These are phyloP conservation scores for Tuta absoluta DNA, from an alignment of 2,888 invertebrate species.

Conservation along the genomic window DNA sequence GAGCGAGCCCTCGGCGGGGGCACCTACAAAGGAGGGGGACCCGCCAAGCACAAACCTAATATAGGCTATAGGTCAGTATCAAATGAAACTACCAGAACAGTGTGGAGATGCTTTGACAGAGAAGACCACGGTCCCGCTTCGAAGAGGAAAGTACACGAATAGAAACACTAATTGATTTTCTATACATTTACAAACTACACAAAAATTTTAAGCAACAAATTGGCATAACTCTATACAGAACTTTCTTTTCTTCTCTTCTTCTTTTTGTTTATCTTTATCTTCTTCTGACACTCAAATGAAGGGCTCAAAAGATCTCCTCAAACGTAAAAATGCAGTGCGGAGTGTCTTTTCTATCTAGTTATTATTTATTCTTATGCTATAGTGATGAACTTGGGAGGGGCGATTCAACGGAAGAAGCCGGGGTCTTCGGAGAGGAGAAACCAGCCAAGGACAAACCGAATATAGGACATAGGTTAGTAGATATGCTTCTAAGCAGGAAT, in stretches of 20 bases:
- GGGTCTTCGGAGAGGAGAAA: constrained; percentile 57
- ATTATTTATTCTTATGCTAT: constrained; percentile 17
- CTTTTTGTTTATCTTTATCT: neutral
- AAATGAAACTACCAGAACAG: neutral
- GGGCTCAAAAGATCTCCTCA: neutral
- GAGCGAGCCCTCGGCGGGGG: constrained; percentile 90
- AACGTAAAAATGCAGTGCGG: neutral
- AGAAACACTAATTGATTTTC: neutral
- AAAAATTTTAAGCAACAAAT: neutral
- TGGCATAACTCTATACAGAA: constrained; percentile 1
- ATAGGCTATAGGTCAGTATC: constrained; percentile 88
- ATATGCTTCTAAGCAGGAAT: neutral
- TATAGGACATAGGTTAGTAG: constrained; percentile 89
- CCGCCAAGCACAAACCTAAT: constrained; percentile 94
- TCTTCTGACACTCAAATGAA: neutral
- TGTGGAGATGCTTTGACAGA: neutral
- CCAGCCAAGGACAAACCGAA: constrained; percentile 94
- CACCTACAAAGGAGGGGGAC: constrained; percentile 87
- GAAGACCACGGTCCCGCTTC: neutral
- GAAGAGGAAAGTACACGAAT: neutral
- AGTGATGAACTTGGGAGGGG: constrained; percentile 19
- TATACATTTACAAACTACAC: constrained; percentile 6
- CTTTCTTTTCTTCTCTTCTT: neutral
- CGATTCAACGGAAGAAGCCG: constrained; percentile 68
- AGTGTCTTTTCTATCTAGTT: constrained; percentile 12